Percentiles rank a stretch among this genome's conserved stretches.
These are phyloP conservation scores for Tupiocoris notatus DNA, from an alignment of 2,888 invertebrate genomes.

Conservation along the genomic window DNA sequence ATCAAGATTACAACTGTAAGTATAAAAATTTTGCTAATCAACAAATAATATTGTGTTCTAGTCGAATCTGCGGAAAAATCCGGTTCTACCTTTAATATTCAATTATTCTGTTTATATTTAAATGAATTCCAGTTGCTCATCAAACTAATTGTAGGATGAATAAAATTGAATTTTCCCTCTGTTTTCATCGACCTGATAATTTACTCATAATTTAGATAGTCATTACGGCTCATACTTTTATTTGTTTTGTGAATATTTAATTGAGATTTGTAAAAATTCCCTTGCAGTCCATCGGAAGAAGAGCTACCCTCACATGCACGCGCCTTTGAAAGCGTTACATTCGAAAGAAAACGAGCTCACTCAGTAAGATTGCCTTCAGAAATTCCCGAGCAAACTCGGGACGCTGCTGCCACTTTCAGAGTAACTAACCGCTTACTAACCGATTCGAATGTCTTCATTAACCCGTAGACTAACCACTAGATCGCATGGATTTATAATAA, in stretches of 20 bases:
- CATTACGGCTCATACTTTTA: no score
- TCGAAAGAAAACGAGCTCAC: conserved; percentile 60
- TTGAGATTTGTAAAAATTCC: not conserved
- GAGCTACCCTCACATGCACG: conserved; percentile 65
- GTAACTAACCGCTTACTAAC: conserved; percentile 23
- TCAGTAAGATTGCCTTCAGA: conserved; percentile 40
- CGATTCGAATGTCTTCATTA: not conserved
- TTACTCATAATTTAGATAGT: no score
- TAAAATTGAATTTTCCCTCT: no score
- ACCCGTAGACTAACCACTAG: not conserved
- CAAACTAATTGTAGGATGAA: no score
- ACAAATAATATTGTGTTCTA: no score
- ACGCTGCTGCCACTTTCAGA: conserved; percentile 23
- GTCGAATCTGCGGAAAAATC: no score
- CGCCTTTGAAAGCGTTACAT: conserved; percentile 61
- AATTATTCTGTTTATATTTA: no score
- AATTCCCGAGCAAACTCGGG: conserved; percentile 3
- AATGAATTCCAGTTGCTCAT: no score
- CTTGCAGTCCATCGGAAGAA: conserved; percentile 62
- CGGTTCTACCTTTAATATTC: no score
- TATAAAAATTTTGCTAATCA: conserved; percentile 16
- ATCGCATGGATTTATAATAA: no score
- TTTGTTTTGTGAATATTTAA: not conserved
- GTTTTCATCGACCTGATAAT: no score
- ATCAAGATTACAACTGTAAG: conserved; percentile 52